Conservation (phyloP, 2,888 invertebrate genomes). For the Caenorhabditis sinica region DNA sequence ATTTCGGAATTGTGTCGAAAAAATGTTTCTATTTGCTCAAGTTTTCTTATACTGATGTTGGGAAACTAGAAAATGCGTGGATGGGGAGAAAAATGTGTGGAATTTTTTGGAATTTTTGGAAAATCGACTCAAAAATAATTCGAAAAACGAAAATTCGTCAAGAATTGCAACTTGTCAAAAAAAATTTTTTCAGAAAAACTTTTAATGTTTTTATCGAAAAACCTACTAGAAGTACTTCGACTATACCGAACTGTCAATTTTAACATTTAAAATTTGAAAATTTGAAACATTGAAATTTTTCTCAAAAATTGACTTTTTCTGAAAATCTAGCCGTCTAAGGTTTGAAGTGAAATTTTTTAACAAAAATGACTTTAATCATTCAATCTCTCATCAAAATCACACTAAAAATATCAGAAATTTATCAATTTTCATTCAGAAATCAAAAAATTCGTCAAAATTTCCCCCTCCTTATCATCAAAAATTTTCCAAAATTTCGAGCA, state of each 20-base stretch:
- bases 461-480: background rate
- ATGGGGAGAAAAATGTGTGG: background rate
- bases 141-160: too few species aligned
- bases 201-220: too few species aligned
- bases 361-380: too few species aligned
- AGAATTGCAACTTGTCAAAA: too few species aligned
- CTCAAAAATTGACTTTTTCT: background rate
- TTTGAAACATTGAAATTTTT: too few species aligned
- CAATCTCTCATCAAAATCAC: background rate
- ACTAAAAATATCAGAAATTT: background rate
- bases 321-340: too few species aligned
- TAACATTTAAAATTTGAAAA: background rate
- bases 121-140: background rate
- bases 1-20: background rate
- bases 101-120: background rate
- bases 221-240: too few species aligned
- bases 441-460: background rate
- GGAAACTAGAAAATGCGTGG: background rate
- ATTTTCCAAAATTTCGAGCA: background rate
- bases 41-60: background rate
- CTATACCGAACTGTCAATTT: too few species aligned
- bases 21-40: constrained; percentile 2
- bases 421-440: background rate
- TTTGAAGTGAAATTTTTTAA: too few species aligned
- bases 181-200: too few species aligned